phyloP scores from a whole-genome alignment of 2,113 vertebrate species.

The Bungarus multicinctus region DNA sequence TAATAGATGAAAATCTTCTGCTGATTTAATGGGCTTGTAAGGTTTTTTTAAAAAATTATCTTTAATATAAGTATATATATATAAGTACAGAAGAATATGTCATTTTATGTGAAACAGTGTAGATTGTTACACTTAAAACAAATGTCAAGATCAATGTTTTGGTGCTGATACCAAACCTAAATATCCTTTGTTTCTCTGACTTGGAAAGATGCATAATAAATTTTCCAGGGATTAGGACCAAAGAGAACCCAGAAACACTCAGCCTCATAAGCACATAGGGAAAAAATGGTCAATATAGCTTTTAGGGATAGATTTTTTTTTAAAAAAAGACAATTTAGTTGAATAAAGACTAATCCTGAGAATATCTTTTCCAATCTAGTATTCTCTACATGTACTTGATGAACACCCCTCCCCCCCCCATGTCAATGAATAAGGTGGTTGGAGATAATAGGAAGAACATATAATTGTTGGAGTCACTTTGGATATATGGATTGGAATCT shows the following conservation, averaged over 20 bases:
- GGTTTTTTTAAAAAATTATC: neutral
- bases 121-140: neutral
- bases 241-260: neutral
- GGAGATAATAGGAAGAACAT: neutral
- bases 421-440: neutral
- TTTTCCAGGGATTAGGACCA: neutral
- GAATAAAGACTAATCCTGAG: neutral
- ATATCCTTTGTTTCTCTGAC: neutral
- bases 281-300: neutral
- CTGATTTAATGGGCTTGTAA: neutral
- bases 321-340: neutral
- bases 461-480: neutral
- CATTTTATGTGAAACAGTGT: neutral
- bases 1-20: neutral
- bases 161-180: neutral
- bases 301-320: neutral
- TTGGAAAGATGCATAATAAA: neutral
- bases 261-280: neutral
- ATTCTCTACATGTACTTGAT: neutral
- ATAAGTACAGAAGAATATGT: neutral
- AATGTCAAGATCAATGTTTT: neutral
- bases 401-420: neutral
- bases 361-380: neutral
- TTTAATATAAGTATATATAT: neutral
- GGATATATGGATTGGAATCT: neutral